Percentiles rank a stretch among this genome's conserved stretches.
phyloP scores from a whole-genome alignment of 2,888 invertebrate species.

The Cataglyphis rosenhaueri region DNA sequence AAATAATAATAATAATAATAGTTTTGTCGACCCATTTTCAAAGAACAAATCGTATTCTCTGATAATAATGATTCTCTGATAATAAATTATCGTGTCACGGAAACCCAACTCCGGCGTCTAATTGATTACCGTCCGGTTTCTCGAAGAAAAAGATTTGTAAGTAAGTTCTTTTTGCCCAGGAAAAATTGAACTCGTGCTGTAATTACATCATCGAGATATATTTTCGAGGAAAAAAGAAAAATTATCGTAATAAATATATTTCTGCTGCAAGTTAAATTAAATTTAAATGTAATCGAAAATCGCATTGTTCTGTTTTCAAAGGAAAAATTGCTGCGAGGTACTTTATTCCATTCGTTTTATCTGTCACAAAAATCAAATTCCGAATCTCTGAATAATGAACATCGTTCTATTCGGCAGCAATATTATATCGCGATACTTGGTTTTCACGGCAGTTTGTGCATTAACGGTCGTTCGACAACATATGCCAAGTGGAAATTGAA shows the following conservation, averaged over 20 bases:
- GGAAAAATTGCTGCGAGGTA: neutral
- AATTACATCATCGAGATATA: neutral
- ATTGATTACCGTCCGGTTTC: conserved; percentile 25
- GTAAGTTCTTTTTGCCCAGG: neutral
- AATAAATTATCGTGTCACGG: neutral
- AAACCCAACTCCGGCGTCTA: neutral
- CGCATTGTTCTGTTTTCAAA: neutral
- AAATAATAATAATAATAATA: neutral
- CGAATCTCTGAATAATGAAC: neutral
- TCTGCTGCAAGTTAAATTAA: neutral
- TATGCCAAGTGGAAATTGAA: conserved; percentile 20
- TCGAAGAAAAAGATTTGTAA: neutral
- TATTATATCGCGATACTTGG: neutral
- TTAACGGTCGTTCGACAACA: neutral
- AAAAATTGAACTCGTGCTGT: neutral
- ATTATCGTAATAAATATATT: neutral
- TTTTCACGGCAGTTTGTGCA: neutral
- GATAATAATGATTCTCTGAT: neutral
- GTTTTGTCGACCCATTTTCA: neutral
- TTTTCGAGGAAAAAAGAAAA: neutral
- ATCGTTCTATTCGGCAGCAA: neutral
- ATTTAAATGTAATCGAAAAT: neutral
- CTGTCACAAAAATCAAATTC: neutral
- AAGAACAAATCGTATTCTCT: neutral
- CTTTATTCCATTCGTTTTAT: neutral